Evolutionary conservation across 2,888 invertebrate genomes (phyloP), one percentile per base, ranked within the genome.

Genomic region (Horisme vitalbata): DNA sequence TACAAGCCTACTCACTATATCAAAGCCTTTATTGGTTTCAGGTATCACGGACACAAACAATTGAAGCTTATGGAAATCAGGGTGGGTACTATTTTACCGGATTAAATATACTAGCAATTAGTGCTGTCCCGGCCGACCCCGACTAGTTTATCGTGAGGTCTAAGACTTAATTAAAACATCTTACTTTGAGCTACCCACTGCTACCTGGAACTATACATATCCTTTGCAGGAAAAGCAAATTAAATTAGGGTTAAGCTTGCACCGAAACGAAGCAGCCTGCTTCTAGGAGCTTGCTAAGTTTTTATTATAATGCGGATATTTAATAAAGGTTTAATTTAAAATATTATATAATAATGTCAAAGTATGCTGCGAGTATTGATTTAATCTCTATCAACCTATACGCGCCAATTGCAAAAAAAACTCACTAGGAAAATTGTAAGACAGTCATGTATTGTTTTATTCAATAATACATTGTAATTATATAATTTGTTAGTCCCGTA

Each of bases 41-140:
- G 77, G 80, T 79, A 79, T 65, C 75, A 75, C 64, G 67, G 65
- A 65, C 72, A 79, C 83, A 82, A 83, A 86, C 85, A 86, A 86
- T 84, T 83, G 83, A 79, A 83, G 85, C 86, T 85, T 87, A 88
- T 88, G 86, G 83, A 86, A 88, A 88, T 86, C 83, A 84, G 82
- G 58, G 76, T 66, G 76, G 73, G 75, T 75, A 77, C 79, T 83
- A 85, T 85, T 88, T 86, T 82, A 83, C 79, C 67, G 85, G 88
- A 86, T 88, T 87, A 87, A 83, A 87, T 86, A 83, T 83, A 87
- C 80, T 83, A 77, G 83, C 84, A 86, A 89, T 87, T 87, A 87
- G 86, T 84, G 79, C 75, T 72, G 74, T 69, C 77, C 81, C 71
- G 65, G 73, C 70, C 72, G 72, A 69, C 71, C 65, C 68, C 58